Percentiles rank a stretch among this genome's conserved stretches.
These are phyloP conservation scores for Aphrocallistes beatrix DNA, from an alignment of 37 sponge, comb jelly and placozoan genomes.

Conservation along the genomic window DNA sequence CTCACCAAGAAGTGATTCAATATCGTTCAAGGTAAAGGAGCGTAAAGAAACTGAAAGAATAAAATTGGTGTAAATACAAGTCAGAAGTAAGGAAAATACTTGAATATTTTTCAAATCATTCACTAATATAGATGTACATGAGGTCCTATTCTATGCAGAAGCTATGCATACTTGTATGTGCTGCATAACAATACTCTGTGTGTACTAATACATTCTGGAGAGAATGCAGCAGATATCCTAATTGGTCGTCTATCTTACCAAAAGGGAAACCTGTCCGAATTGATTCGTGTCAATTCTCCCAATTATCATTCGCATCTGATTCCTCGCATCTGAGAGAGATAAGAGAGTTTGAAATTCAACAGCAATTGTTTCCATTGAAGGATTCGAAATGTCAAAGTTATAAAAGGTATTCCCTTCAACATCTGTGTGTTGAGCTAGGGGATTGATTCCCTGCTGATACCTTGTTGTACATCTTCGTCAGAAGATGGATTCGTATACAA, in stretches of 20 bases:
- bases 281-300: slow-evolving; percentile 6
- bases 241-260: not conserved
- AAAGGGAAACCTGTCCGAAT: not conserved
- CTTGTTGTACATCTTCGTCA: too few species aligned
- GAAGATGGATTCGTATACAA: too few species aligned
- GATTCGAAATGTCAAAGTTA: too few species aligned
- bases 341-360: too few species aligned
- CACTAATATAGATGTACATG: not conserved
- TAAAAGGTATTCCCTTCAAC: too few species aligned
- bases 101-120: not conserved
- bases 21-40: too few species aligned
- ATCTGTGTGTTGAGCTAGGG: not conserved
- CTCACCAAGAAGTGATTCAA: too few species aligned
- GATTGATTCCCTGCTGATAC: not conserved
- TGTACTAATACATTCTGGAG: not conserved
- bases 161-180: slow-evolving; percentile 5
- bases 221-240: not conserved
- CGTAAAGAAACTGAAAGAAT: too few species aligned
- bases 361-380: too few species aligned
- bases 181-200: not conserved
- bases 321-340: too few species aligned
- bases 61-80: too few species aligned
- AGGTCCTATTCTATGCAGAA: not conserved
- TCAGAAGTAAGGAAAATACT: not conserved
- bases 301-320: too few species aligned